Evolutionary conservation across 2,797 vertebrate species (phyloP), one percentile per base, ranked within the genome.

Genomic region (Australoheros facetus): DNA sequence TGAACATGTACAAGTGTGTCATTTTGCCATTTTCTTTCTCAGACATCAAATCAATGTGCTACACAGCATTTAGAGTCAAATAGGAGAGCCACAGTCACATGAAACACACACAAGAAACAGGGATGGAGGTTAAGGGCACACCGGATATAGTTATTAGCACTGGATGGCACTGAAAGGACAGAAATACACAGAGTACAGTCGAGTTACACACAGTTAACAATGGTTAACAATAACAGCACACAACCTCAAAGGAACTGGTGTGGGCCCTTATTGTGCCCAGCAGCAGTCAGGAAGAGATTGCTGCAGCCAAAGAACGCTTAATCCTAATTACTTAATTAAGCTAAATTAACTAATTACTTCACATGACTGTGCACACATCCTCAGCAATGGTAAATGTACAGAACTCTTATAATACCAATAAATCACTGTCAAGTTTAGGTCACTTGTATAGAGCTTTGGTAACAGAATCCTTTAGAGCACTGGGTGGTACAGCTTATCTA

Each of bases 1-100:
- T 97, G 95, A 98, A 98, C 96, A 95, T 97, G 96, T 95, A 96
- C 95, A 96, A 86, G 80, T 93, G 88, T 90, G 94, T 91, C 93
- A 96, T 90, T 92, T 92, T 89, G 83, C 53, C 87, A 94, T 92
- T 92, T 87, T 89, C 66, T 81, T 92, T 87, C 59, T 89, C 56
- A 93, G 71, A 90, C 85, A 94, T 89, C 71, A 88, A 90, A 91
- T 87, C 56, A 88, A 80, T 81, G 55, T 79, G 79, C 85, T 78
- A 93, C 77, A 93, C 81, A 89, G 75, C 79, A 90, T 90, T 94
- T 84, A 76, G 78, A 91, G 79, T 90, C 84, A 91, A 89, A 84
- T 12, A 91, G 95, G 90, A 94, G 82, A 93, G 93, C 85, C 93
- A 96, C 93, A 90, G 84, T 94, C 91, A 96, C 94, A 93, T 78